Conservation (phyloP, 2,888 invertebrate species). For the Catocala sponsa region DNA sequence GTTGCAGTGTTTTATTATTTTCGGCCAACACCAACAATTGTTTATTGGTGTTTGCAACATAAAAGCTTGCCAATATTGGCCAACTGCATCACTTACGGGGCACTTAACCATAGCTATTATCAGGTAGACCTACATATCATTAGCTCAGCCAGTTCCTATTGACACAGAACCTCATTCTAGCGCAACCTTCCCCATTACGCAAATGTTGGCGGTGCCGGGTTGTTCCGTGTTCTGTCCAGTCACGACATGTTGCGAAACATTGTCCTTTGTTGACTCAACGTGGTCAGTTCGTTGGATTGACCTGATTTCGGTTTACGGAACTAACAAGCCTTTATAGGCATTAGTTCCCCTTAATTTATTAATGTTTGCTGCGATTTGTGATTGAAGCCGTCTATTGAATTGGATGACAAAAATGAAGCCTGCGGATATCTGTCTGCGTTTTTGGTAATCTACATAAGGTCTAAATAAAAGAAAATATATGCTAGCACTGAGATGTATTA, state of each 20-base stretch:
- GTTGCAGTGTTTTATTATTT: too few relatives aligned
- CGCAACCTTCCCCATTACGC: conserved; percentile 43
- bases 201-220: conserved; percentile 21
- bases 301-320: conserved; percentile 1
- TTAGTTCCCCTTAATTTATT: too few relatives aligned
- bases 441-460: too few relatives aligned
- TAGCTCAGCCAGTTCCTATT: conserved; percentile 12
- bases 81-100: background rate
- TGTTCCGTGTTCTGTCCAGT: conserved; percentile 53
- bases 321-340: background rate
- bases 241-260: conserved; percentile 46
- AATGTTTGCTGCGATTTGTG: too few relatives aligned
- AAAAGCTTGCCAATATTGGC: conserved; percentile 4
- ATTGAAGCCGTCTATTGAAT: too few relatives aligned
- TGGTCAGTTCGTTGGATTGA: conserved; percentile 5
- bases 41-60: too few relatives aligned
- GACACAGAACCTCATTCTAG: conserved; percentile 21
- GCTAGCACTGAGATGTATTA: too few relatives aligned
- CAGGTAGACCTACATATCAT: conserved; percentile 4
- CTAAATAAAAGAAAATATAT: too few relatives aligned
- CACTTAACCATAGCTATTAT: conserved; percentile 4
- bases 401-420: too few relatives aligned
- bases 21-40: background rate
- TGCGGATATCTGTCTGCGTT: too few relatives aligned
- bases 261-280: conserved; percentile 30